Evolutionary conservation across 1,140 invertebrate genomes (phyloP).

Genomic region (Drosophila seguyi): DNA sequence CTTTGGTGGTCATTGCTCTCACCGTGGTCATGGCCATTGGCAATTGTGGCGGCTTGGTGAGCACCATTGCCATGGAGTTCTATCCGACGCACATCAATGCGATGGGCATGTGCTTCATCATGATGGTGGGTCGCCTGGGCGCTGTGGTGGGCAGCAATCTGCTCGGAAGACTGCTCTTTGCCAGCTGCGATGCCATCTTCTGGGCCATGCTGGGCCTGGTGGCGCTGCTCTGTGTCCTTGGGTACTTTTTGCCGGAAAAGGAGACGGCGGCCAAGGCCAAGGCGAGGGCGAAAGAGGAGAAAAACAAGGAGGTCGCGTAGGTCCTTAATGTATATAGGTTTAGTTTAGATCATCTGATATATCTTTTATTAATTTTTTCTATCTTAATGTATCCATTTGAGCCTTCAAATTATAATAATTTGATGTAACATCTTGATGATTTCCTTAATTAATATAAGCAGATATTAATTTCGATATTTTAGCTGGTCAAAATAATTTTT

Average conservation of each 20-base stretch:
- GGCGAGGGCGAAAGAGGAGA: slow-evolving; percentile 21
- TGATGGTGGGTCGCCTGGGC: slow-evolving; percentile 85
- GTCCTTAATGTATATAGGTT: slow-evolving; percentile 22
- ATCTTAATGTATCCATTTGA: neutral
- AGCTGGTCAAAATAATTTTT: accelerated
- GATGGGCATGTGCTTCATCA: slow-evolving; percentile 85
- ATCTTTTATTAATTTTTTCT: neutral
- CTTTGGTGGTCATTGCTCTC: slow-evolving; percentile 59
- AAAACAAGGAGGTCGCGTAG: neutral
- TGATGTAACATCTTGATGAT: neutral
- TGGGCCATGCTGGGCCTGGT: slow-evolving; percentile 54
- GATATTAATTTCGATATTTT: neutral
- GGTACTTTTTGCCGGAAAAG: slow-evolving; percentile 66
- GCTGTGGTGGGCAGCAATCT: slow-evolving; percentile 83
- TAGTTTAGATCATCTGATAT: slow-evolving; percentile 2
- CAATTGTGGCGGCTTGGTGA: slow-evolving; percentile 82
- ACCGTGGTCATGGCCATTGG: slow-evolving; percentile 78
- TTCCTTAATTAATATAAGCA: slow-evolving; percentile 3
- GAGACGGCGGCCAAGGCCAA: slow-evolving; percentile 1
- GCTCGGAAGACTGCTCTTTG: slow-evolving; percentile 78
- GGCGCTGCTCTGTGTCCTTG: slow-evolving; percentile 33
- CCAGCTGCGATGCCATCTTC: slow-evolving; percentile 77
- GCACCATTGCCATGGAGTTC: slow-evolving; percentile 84
- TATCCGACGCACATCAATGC: slow-evolving; percentile 85
- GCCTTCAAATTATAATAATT: neutral